These are phyloP conservation scores for Synergus japonicus DNA, from an alignment of 2,888 invertebrate species.

Conservation along the genomic window DNA sequence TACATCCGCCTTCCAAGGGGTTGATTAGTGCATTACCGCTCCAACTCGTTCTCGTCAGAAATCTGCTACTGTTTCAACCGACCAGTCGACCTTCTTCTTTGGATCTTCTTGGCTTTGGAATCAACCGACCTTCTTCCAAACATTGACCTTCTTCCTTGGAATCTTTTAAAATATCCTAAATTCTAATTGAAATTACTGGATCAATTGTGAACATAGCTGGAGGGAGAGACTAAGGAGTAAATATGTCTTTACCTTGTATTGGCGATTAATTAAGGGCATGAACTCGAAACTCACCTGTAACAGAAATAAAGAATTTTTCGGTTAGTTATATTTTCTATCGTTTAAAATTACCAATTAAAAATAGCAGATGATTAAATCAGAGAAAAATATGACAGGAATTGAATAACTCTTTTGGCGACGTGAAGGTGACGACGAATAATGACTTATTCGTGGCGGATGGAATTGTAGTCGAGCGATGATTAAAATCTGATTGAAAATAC, in stretches of 20 bases:
- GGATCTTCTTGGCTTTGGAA: too few species aligned
- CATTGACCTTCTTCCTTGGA: too few species aligned
- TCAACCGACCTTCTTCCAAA: too few species aligned
- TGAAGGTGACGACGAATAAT: slow-evolving; percentile 34
- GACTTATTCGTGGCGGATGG: slow-evolving; percentile 47
- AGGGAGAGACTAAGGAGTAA: background rate
- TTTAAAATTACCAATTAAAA: background rate
- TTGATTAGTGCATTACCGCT: slow-evolving; percentile 73
- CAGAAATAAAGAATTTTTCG: slow-evolving; percentile 55
- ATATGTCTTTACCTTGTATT: slow-evolving; percentile 20
- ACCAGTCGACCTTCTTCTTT: slow-evolving; percentile 50
- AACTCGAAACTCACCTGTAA: slow-evolving; percentile 68
- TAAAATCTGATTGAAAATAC: slow-evolving; percentile 65
- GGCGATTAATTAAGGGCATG: slow-evolving; percentile 31
- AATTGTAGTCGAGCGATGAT: slow-evolving; percentile 57
- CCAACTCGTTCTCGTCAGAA: slow-evolving; percentile 62
- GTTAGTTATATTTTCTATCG: background rate
- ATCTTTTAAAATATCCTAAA: too few species aligned
- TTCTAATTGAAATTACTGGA: slow-evolving; percentile 64
- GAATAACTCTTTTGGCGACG: slow-evolving; percentile 11
- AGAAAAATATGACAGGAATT: background rate
- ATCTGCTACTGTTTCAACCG: slow-evolving; percentile 43
- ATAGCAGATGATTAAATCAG: background rate
- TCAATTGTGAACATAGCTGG: slow-evolving; percentile 65
- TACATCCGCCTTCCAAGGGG: slow-evolving; percentile 69